Base-by-base conservation (phyloP, 2,888 invertebrate species). In the Sphaerophoria taeniata region DNA sequence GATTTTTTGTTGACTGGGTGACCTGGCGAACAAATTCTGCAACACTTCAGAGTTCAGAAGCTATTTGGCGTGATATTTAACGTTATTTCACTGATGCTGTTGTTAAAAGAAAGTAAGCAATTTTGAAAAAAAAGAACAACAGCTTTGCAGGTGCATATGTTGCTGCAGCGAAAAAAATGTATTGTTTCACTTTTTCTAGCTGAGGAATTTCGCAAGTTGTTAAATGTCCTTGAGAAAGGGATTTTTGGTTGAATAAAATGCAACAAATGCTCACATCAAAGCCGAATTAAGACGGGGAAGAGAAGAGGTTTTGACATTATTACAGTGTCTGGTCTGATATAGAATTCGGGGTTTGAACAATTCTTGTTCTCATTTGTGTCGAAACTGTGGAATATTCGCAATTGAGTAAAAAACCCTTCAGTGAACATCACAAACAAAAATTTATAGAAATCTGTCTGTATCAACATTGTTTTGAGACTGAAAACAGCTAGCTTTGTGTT, bases 1-100 rank as follows among this genome's bases (percentile, higher is more conserved):
- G n/a, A n/a, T n/a, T n/a, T n/a, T n/a, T n/a, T n/a, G n/a, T n/a
- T n/a, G n/a, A n/a, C n/a, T n/a, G 73, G 80, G 72, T 76, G 81
- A 76, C 47, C 67, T 16, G 56, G 51, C 33, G 24, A 69, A 71
- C n/a, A 75, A 49, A 60, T 56, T 71, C 67, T 31, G 36, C 5
- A 51, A 81, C 81, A 85, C 81, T 85, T 81, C 39, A 69, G 63
- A 73, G n/a, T n/a, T n/a, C n/a, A n/a, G n/a, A n/a, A 81, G 81
- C 81, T 53, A 85, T 81, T 81, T 81, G 63, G 63, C 72, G 70
- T 81, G 58, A 55, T 51, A 71, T 51, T 73, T 70, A 53, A 76
- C 39, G 71, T 65, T 75, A 58, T 61, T 76, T 14, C 6, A 16
- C 6, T 36, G 79, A 69, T 73, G 80, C 3, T 36, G 79, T 76